Conservation (phyloP, 1,140 invertebrate genomes). For the Leptoteleia sp. region DNA sequence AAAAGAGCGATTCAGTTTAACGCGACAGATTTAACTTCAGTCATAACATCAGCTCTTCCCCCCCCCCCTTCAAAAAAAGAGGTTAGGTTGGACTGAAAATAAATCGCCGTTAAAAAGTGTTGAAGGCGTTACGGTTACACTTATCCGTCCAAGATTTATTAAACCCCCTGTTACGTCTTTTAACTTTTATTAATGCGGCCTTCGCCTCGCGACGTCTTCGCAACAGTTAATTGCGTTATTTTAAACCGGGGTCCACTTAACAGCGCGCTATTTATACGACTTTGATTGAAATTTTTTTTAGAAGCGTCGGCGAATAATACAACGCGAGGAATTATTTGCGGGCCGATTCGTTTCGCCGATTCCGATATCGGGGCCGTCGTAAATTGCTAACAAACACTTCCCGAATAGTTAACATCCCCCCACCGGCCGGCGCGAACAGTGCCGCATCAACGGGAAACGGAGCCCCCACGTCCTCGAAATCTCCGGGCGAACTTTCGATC, state of each 20-base stretch:
- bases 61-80: too few relatives aligned
- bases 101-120: slow-evolving; percentile 39
- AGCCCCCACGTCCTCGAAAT: too few relatives aligned
- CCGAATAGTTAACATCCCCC: slow-evolving; percentile 12
- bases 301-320: background rate
- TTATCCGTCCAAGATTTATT: slow-evolving; percentile 24
- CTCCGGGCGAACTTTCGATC: too few relatives aligned
- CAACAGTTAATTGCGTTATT: slow-evolving; percentile 19
- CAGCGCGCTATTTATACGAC: slow-evolving; percentile 4
- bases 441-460: too few relatives aligned
- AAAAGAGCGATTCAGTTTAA: slow-evolving; percentile 16
- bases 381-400: slow-evolving; percentile 3
- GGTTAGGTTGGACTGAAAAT: slow-evolving; percentile 25
- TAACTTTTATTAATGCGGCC: slow-evolving; percentile 9
- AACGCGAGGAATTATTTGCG: background rate
- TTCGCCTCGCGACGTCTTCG: background rate
- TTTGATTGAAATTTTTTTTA: slow-evolving; percentile 20
- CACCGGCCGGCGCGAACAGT: background rate
- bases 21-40: slow-evolving; percentile 29
- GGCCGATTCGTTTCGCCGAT: background rate
- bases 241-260: background rate
- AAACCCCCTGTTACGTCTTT: slow-evolving; percentile 16
- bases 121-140: slow-evolving; percentile 19
- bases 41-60: slow-evolving; percentile 19
- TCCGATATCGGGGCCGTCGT: background rate